These are phyloP conservation scores for Zoanthus sociatus DNA, from an alignment of 92 coral and sea anemone species.

Conservation along the genomic window DNA sequence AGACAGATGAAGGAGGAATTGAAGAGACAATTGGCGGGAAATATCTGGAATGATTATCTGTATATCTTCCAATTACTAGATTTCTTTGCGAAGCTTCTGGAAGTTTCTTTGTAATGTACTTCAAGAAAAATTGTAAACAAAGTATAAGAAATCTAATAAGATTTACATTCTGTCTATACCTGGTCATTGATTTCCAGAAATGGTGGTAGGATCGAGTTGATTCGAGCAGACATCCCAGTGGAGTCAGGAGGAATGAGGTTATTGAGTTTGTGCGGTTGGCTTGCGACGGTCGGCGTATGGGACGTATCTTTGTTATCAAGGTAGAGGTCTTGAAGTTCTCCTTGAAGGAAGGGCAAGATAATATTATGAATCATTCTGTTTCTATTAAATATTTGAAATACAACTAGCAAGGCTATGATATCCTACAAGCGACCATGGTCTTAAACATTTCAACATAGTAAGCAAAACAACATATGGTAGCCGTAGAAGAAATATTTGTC, in stretches of 20 bases:
- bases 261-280: not conserved
- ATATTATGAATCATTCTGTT: too few species aligned
- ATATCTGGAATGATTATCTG: too few species aligned
- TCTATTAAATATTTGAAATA: too few species aligned
- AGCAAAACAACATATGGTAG: not conserved
- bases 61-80: too few species aligned
- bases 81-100: not conserved
- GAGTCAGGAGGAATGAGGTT: not conserved
- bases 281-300: not conserved
- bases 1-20: too few species aligned
- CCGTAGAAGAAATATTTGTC: not conserved
- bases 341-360: not conserved
- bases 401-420: too few species aligned
- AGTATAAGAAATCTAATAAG: not conserved
- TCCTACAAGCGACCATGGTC: too few species aligned
- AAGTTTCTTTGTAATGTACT: not conserved
- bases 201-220: not conserved
- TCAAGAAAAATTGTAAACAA: not conserved
- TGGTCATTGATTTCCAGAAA: not conserved
- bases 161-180: not conserved
- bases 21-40: too few species aligned
- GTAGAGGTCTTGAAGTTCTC: conserved; percentile 12
- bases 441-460: not conserved
- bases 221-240: not conserved
- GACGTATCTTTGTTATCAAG: conserved; percentile 1